Evolutionary conservation across 2,113 vertebrate species (phyloP).

Genomic region (Dipodomys merriami): DNA sequence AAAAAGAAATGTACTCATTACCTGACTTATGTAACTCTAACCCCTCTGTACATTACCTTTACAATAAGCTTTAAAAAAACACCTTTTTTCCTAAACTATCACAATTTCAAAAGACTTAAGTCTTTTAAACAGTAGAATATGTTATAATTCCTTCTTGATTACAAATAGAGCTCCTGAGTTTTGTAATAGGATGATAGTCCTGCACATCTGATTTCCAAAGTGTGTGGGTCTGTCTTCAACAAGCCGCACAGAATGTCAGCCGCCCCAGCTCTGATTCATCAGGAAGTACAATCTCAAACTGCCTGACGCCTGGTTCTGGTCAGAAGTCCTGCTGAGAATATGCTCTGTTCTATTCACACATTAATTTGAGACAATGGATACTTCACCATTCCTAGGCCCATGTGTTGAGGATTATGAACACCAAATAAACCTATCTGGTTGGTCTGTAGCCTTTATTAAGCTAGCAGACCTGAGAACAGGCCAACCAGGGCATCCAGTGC

Average conservation of each 20-base stretch:
- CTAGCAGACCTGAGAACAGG: not conserved
- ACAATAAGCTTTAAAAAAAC: no score
- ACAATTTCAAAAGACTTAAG: constrained; percentile 52
- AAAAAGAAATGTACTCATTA: no score
- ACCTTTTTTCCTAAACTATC: not conserved
- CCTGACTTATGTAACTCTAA: no score
- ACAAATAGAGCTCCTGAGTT: constrained; percentile 28
- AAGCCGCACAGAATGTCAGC: not conserved
- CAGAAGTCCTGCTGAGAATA: not conserved
- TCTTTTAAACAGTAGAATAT: not conserved
- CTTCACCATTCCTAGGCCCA: not conserved
- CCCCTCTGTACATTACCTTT: no score
- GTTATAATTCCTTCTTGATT: not conserved
- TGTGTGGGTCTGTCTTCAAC: constrained; percentile 12
- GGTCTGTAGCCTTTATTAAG: not conserved
- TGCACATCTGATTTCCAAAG: constrained; percentile 18
- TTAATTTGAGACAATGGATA: not conserved
- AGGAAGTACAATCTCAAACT: not conserved
- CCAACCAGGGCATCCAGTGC: not conserved
- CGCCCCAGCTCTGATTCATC: not conserved
- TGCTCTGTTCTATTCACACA: not conserved
- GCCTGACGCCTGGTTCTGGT: not conserved
- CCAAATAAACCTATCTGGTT: not conserved
- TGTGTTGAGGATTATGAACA: not conserved
- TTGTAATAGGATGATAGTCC: not conserved